A percentile compares a stretch with the other conserved stretches of the same genome.
Evolutionary conservation across 2,113 vertebrate species (phyloP).

Genomic region (Hemibagrus wyckioides): DNA sequence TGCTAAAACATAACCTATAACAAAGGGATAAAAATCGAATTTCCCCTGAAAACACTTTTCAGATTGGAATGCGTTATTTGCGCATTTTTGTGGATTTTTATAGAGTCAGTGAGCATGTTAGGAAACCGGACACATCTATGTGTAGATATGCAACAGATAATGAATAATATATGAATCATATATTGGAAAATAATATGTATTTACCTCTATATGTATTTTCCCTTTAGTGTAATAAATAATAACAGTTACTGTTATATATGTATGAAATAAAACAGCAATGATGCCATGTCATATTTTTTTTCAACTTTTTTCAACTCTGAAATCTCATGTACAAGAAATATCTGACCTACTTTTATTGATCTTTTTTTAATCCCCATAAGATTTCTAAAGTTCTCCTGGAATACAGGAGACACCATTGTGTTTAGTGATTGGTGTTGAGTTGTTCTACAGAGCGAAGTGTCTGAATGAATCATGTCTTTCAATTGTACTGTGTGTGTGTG

Average conservation of each 20-base stretch:
- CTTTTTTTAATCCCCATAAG: neutral
- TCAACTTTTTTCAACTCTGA: no score
- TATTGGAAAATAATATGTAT: no score
- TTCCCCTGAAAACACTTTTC: neutral
- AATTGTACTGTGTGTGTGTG: neutral
- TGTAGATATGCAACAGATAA: neutral
- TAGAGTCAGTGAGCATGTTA: neutral
- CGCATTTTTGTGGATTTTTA: neutral
- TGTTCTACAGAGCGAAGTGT: neutral
- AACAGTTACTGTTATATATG: neutral
- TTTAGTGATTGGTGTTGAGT: neutral
- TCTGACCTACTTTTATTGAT: neutral
- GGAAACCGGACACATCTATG: neutral
- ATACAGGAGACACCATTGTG: neutral
- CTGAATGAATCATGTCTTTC: neutral
- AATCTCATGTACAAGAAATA: neutral
- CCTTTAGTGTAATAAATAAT: neutral
- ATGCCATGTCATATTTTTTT: no score
- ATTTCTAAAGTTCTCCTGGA: neutral
- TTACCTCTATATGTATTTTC: no score
- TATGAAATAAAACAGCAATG: neutral
- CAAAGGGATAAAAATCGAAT: constrained; percentile 34
- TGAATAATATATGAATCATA: no score
- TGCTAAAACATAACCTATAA: constrained; percentile 20
- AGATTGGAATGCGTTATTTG: constrained; percentile 3